Base-by-base conservation (phyloP, 2,888 invertebrate species). In the Standfussiana lucernea region DNA sequence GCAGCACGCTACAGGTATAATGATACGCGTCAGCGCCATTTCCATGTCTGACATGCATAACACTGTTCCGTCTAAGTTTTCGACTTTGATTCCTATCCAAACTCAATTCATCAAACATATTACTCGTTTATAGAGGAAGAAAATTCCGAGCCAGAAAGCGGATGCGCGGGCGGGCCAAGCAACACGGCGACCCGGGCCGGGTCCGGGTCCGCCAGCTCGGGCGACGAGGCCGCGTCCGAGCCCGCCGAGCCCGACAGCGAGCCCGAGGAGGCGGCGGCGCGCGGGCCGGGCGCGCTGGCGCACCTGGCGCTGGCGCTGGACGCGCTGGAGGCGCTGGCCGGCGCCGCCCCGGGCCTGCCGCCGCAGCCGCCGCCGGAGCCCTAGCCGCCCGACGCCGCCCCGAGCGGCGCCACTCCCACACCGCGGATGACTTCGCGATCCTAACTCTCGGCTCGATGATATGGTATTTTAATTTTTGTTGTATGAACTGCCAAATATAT, bases 101-200 rank as follows among this genome's bases (percentile, higher is more conserved):
- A n/a, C 7, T 13, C 2, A 24, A 37, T 37, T 64, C n/a, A n/a
- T 64, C n/a, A n/a, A 40, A 40, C 10, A 15, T 6, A 10, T 35
- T 24, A 1, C 4, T 32, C 61, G 3, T 2, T 76, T 40, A 50
- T 90, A 93, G 95, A 94, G 53, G 95, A 95, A 61, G 95, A 94
- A 47, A 89, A 76, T 21, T 92, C 93, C 0, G 94, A 93, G 75
- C 89, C 91, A 37, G 95, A 94, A 72, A 83, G 79, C 86, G 77
- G 80, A 67, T 69, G 77, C 45, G 37, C 80, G 28, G 66, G 82
- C 82, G 62, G 91, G 70, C 45, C 90, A 42, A 80, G 84, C 40
- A 80, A 82, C 28, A 82, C 86, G 45, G 89, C 86, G 76, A 89
- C 90, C 75, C 85, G 72, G 66, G 88, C 72, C 78, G 86, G 80